Evolutionary conservation across 2,888 invertebrate genomes (phyloP).

Genomic region (Coremacera marginata): DNA sequence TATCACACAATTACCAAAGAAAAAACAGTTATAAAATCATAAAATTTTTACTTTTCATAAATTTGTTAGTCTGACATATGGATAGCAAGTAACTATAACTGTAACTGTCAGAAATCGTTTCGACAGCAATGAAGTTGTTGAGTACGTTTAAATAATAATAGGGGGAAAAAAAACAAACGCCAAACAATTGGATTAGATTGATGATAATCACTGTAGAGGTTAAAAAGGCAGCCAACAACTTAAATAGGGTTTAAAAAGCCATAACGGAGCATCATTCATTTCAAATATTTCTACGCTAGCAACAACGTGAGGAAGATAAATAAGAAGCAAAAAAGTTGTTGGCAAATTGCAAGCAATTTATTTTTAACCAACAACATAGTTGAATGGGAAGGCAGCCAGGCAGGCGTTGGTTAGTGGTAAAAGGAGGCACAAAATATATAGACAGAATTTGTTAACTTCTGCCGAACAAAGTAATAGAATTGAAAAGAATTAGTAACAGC

Average conservation of each 20-base stretch:
- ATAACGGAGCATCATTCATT: conserved; percentile 35
- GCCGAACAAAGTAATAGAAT: not conserved
- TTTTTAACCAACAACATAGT: not conserved
- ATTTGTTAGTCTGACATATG: no score
- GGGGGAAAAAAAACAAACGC: not conserved
- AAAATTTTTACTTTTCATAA: no score
- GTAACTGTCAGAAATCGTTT: conserved; percentile 16
- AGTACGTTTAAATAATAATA: not conserved
- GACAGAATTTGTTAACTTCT: not conserved
- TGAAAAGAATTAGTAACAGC: not conserved
- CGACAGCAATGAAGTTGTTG: conserved; percentile 22
- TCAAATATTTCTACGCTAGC: not conserved
- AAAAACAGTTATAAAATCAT: no score
- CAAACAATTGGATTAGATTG: conserved; percentile 26
- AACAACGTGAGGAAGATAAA: not conserved
- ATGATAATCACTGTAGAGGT: conserved; percentile 18
- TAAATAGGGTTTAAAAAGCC: conserved; percentile 28
- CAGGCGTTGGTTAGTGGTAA: not conserved
- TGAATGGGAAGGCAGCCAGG: not conserved
- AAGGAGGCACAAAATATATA: not conserved
- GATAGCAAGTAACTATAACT: not conserved
- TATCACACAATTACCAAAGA: no score
- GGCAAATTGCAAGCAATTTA: conserved; percentile 28
- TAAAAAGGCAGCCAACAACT: conserved; percentile 21
- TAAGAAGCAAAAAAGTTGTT: conserved; percentile 20